phyloP scores from a whole-genome alignment of 2,113 vertebrate species.

The Maccullochella peelii region DNA sequence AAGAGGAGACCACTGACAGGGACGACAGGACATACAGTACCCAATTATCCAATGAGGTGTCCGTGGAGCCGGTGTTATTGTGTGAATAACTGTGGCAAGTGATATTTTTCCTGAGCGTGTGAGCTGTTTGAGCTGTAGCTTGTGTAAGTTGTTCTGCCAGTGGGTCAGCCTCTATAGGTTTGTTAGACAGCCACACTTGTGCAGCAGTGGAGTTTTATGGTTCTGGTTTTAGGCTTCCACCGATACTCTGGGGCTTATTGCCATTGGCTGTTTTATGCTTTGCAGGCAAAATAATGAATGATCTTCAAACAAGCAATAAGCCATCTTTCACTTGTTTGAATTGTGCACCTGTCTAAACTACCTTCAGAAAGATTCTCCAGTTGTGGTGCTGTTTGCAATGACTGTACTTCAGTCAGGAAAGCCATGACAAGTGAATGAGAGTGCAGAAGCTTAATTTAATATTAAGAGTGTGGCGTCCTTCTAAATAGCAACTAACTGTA shows the following conservation, averaged over 20 bases:
- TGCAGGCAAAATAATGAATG: neutral
- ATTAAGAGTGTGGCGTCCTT: neutral
- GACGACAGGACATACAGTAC: constrained; percentile 13
- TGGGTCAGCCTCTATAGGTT: constrained; percentile 17
- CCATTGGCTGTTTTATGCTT: neutral
- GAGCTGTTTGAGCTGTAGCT: constrained; percentile 31
- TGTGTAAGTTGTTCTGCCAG: constrained; percentile 33
- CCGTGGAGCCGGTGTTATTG: constrained; percentile 1
- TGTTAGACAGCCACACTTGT: constrained; percentile 20
- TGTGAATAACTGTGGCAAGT: constrained; percentile 18
- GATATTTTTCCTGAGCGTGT: constrained; percentile 17
- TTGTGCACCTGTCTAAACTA: neutral
- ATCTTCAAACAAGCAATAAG: neutral
- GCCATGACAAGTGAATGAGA: neutral
- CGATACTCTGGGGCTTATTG: neutral
- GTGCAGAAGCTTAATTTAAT: neutral
- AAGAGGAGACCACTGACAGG: constrained; percentile 26
- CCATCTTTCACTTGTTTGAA: neutral
- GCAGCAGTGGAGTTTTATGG: neutral
- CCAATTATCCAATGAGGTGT: constrained; percentile 56
- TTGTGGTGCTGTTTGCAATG: neutral
- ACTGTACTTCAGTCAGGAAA: neutral
- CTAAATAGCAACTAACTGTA: neutral
- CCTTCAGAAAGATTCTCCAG: neutral
- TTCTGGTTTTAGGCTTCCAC: neutral